Conservation (phyloP, 1,140 invertebrate genomes). For the Saccostrea echinata region DNA sequence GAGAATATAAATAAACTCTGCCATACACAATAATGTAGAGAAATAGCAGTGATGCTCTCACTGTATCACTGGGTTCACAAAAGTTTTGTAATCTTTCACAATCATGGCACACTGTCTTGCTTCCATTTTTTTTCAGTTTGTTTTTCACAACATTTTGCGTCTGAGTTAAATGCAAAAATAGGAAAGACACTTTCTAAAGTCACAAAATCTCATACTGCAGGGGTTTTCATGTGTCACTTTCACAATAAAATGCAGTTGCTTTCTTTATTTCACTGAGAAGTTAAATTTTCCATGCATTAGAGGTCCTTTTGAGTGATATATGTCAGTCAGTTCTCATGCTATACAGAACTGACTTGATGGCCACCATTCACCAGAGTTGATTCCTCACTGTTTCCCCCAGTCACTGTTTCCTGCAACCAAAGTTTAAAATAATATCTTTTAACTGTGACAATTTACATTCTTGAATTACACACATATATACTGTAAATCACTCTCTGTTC, state of each 20-base stretch:
- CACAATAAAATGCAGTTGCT: not conserved
- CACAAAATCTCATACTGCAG: not conserved
- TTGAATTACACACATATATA: no score
- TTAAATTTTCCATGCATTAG: not conserved
- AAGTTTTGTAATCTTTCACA: not conserved
- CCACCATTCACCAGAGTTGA: not conserved
- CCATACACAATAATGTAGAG: not conserved
- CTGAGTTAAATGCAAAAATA: not conserved
- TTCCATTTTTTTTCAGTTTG: not conserved
- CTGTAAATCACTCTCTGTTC: no score
- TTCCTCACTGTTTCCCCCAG: not conserved
- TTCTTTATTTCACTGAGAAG: not conserved
- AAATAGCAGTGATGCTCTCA: not conserved
- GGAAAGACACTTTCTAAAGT: constrained; percentile 17
- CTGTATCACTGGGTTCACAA: not conserved
- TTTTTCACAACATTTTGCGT: not conserved
- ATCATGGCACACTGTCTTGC: not conserved
- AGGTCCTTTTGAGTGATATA: not conserved
- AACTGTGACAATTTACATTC: no score
- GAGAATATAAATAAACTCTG: not conserved
- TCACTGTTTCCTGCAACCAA: no score
- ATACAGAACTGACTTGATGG: not conserved
- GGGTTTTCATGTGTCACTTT: not conserved
- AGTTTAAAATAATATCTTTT: no score
- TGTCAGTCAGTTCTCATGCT: not conserved